These are phyloP conservation scores for Magallana nippona DNA, from an alignment of 2,888 invertebrate species.

Conservation along the genomic window DNA sequence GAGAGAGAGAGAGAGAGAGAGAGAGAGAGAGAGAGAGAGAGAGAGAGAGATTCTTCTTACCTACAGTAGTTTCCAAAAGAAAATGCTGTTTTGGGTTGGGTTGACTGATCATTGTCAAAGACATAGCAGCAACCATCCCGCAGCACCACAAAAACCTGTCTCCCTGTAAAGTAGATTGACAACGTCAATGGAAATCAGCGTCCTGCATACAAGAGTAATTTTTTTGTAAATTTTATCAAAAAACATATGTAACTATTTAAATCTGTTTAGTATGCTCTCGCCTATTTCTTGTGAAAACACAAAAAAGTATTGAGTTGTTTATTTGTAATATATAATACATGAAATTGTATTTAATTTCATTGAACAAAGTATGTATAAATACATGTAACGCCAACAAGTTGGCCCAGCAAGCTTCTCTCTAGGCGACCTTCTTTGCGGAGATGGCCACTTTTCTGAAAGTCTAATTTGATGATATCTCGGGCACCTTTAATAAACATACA, in stretches of 20 bases:
- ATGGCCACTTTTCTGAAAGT: neutral
- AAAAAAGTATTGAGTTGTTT: too few species aligned
- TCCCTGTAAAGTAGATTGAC: neutral
- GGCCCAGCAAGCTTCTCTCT: conserved; percentile 7
- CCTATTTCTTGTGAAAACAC: too few species aligned
- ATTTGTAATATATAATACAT: neutral
- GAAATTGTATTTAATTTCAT: neutral
- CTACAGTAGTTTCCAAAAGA: conserved; percentile 13
- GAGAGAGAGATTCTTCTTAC: neutral
- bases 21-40: too few species aligned
- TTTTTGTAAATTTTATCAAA: too few species aligned
- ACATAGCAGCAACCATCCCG: conserved; percentile 1
- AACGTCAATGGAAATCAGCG: too few species aligned
- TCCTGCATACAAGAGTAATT: too few species aligned
- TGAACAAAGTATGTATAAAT: neutral
- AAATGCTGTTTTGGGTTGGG: neutral
- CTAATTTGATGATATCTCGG: neutral
- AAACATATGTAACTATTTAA: too few species aligned
- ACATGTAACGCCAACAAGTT: neutral
- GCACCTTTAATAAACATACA: neutral
- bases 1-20: too few species aligned
- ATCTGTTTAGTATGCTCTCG: too few species aligned
- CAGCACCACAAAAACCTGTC: neutral
- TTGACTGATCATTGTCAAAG: conserved; percentile 13
- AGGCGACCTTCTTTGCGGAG: neutral